Evolutionary conservation across 1,140 invertebrate genomes (phyloP), one percentile per base, ranked within the genome.

Genomic region (Brachionus asplanchnoidis): DNA sequence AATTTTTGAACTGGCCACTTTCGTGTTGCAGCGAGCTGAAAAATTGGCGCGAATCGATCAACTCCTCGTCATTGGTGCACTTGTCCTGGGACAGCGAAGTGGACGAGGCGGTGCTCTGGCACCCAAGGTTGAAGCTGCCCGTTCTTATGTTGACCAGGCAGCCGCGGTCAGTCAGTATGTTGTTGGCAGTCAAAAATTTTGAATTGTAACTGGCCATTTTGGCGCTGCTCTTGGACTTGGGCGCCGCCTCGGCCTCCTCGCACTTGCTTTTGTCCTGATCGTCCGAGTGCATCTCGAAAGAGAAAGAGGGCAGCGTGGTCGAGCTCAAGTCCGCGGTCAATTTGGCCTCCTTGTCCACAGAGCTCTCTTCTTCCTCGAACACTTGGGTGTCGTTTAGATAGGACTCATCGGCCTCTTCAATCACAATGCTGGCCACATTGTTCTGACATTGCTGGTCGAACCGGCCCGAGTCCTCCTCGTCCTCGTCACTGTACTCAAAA

Each of bases 131-230:
- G 46, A 77, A 77, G 26, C 73, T 77, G 23, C 73, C 73, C 0
- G 73, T 77, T 20, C 73, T 44, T 17, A 77, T 77, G 12, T 77
- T 77, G 23, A 77, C 73, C 17, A 77, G 17, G n/a, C 73, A 46
- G 8, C 73, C 73, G 4, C 73, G 73, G 8, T 77, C 73, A 9
- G 73, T 77, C 20, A 77, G 20, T 77, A 77, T 77, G 32, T 77
- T 77, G 50, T 77, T 77, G 17, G 73, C 73, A 8, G 73, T 77
- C 11, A 77, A n/a, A 26, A 77, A 77, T 77, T 77, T 77, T 12
- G 73, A 77, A 44, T 77, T 26, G 23, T 77, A 36, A 26, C 46
- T 32, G 40, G 70, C 36, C 46, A 50, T 32, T 50, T 77, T 77
- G 0, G 20, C 44, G 28, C 12, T n/a, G 3, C 23, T 77, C 26